These are phyloP conservation scores for Pyrocoelia pectoralis DNA, from an alignment of 2,888 invertebrate genomes.

Conservation along the genomic window DNA sequence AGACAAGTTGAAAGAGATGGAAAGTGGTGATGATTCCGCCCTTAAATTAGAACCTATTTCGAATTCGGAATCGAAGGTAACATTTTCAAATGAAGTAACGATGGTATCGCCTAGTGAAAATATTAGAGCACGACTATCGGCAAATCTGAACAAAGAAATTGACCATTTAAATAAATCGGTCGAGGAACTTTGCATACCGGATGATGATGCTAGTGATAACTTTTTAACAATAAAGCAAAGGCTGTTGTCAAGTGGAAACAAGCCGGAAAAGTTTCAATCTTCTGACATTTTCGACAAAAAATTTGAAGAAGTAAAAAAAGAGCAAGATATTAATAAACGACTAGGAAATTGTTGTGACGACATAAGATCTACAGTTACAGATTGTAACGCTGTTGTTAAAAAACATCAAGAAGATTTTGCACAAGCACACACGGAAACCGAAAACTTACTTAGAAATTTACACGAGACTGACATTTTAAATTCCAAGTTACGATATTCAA, in stretches of 20 bases:
- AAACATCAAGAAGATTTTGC: conserved; percentile 63
- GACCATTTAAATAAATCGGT: conserved; percentile 36
- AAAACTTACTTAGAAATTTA: conserved; percentile 62
- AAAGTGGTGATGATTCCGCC: conserved; percentile 4
- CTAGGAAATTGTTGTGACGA: conserved; percentile 49
- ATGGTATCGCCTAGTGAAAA: conserved; percentile 64
- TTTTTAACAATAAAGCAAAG: neutral
- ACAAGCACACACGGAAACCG: conserved; percentile 60
- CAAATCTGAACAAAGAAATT: conserved; percentile 48
- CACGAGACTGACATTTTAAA: conserved; percentile 64
- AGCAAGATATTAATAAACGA: conserved; percentile 47
- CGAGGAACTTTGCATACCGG: conserved; percentile 35
- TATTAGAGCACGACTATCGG: conserved; percentile 66
- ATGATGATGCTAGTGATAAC: neutral
- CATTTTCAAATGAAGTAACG: conserved; percentile 56
- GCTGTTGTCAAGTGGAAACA: neutral
- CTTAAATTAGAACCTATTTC: conserved; percentile 52
- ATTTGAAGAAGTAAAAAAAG: conserved; percentile 7
- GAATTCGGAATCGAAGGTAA: conserved; percentile 50
- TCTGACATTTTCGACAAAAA: neutral
- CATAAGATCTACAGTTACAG: conserved; percentile 48
- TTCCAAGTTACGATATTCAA: conserved; percentile 54
- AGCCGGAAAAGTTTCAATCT: neutral
- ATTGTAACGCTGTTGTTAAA: conserved; percentile 56
- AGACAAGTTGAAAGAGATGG: conserved; percentile 6